These are phyloP conservation scores for Corythaixoides concolor DNA, from an alignment of 2,113 vertebrate species.

Conservation along the genomic window DNA sequence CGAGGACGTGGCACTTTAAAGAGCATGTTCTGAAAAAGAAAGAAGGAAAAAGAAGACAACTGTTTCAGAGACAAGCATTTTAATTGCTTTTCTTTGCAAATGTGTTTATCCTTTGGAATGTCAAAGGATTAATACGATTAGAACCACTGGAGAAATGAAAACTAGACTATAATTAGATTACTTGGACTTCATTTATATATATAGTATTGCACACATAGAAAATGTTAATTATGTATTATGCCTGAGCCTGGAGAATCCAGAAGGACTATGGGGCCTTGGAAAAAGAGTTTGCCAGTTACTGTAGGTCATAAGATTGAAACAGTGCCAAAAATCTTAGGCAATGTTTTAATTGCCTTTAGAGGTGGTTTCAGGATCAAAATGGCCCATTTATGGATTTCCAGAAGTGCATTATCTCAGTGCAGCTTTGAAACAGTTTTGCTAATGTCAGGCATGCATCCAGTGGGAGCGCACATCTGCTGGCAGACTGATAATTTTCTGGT, in stretches of 20 bases:
- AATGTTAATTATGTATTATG: neutral
- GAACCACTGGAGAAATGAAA: neutral
- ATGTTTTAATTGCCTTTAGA: conserved; percentile 33
- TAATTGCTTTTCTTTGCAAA: neutral
- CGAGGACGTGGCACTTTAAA: neutral
- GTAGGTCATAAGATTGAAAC: neutral
- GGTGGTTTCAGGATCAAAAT: neutral
- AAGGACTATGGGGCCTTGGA: neutral
- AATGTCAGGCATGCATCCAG: neutral
- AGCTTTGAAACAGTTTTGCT: neutral
- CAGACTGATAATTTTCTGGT: neutral
- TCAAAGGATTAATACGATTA: neutral
- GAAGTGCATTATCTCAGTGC: neutral
- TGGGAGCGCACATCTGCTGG: neutral
- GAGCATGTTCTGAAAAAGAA: neutral
- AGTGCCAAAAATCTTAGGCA: neutral
- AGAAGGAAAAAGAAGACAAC: neutral
- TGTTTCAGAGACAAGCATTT: neutral
- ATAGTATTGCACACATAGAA: neutral
- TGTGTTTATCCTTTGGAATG: neutral
- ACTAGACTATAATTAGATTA: neutral
- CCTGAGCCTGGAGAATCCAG: neutral
- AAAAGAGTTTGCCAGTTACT: neutral
- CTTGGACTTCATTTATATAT: neutral
- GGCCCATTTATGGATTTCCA: neutral